Evolutionary conservation across 1,140 invertebrate genomes (phyloP).

Genomic region (Drosophila bocki): DNA sequence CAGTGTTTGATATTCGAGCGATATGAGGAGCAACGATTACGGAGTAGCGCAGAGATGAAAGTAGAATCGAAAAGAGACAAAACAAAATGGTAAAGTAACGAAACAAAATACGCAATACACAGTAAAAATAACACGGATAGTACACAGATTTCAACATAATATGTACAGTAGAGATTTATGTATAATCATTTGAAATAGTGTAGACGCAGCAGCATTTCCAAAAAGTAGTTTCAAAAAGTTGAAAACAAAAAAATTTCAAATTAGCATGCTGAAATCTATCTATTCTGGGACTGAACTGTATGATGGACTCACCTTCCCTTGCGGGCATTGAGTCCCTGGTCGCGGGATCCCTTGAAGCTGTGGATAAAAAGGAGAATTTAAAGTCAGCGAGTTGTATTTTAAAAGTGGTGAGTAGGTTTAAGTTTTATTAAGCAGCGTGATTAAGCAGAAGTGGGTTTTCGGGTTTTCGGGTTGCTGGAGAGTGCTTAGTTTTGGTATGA

Average conservation of each 20-base stretch:
- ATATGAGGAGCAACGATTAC: slow-evolving; percentile 78
- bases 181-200: slow-evolving; percentile 53
- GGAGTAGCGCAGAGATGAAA: slow-evolving; percentile 75
- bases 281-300: slow-evolving; percentile 39
- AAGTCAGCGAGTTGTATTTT: neutral
- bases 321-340: slow-evolving; percentile 85
- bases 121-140: slow-evolving; percentile 25
- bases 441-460: slow-evolving; percentile 33
- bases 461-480: neutral
- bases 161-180: slow-evolving; percentile 8
- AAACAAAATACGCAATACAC: slow-evolving; percentile 61
- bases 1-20: slow-evolving; percentile 63
- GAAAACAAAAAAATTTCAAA: slow-evolving; percentile 59
- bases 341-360: slow-evolving; percentile 87
- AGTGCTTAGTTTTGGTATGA: slow-evolving; percentile 23
- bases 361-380: slow-evolving; percentile 3
- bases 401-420: neutral
- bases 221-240: slow-evolving; percentile 62
- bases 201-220: slow-evolving; percentile 80
- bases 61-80: slow-evolving; percentile 68
- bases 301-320: slow-evolving; percentile 78
- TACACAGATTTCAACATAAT: slow-evolving; percentile 20
- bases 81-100: slow-evolving; percentile 70
- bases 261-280: slow-evolving; percentile 75
- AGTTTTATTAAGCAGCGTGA: slow-evolving; percentile 63